These are phyloP conservation scores for Astyanax mexicanus DNA, from an alignment of 2,797 vertebrate species.

Conservation along the genomic window DNA sequence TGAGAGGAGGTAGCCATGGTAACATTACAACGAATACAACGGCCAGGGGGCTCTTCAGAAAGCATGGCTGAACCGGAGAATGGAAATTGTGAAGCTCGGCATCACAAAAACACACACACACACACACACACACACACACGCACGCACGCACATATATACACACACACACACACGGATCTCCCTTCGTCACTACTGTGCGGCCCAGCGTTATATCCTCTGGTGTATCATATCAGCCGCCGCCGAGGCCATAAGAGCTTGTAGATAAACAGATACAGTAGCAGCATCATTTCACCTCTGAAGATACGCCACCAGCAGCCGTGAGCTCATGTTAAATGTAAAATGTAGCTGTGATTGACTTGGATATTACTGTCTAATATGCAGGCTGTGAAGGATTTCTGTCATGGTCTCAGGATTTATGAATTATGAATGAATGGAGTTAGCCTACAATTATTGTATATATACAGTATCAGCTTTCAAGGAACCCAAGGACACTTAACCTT, in stretches of 20 bases:
- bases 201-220: slow-evolving; percentile 31
- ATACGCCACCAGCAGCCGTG: not conserved
- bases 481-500: no score
- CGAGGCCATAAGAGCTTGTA: slow-evolving; percentile 28
- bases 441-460: no score
- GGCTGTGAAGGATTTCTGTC: not conserved
- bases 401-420: not conserved
- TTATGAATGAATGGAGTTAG: no score
- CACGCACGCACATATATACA: slow-evolving; percentile 27
- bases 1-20: slow-evolving; percentile 75
- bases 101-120: slow-evolving; percentile 20
- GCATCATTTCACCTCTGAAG: slow-evolving; percentile 5
- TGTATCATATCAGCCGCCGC: slow-evolving; percentile 16
- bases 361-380: not conserved
- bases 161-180: slow-evolving; percentile 27
- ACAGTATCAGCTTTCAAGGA: no score
- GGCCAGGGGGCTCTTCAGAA: slow-evolving; percentile 64
- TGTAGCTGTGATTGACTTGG: not conserved
- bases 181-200: slow-evolving; percentile 10
- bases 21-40: slow-evolving; percentile 81
- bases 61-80: slow-evolving; percentile 60
- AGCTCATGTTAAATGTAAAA: not conserved
- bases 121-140: slow-evolving; percentile 17
- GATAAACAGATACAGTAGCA: slow-evolving; percentile 31
- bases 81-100: slow-evolving; percentile 29